A percentile compares a stretch with the other conserved stretches of the same genome.
Evolutionary conservation across 1,140 invertebrate species (phyloP).

Genomic region (Watersipora subatra): DNA sequence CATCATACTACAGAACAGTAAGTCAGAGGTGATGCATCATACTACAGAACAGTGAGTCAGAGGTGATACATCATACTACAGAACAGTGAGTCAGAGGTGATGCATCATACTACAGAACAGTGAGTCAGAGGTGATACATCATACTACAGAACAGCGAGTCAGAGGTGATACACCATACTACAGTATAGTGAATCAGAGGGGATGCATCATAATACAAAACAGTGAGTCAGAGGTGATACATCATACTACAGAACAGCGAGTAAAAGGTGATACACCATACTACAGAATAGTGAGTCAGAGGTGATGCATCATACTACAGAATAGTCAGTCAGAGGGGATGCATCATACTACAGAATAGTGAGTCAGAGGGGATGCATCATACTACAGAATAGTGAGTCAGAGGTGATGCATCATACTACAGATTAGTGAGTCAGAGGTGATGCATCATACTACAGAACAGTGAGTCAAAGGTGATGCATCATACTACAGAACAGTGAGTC

Average conservation of each 20-base stretch:
- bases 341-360: neutral
- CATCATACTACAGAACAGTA: neutral
- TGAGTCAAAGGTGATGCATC: neutral
- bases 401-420: too few species aligned
- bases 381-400: conserved; percentile 45
- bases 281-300: neutral
- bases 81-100: neutral
- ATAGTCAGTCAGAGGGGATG: neutral
- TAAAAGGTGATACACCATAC: neutral
- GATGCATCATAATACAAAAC: conserved; percentile 13
- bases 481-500: neutral
- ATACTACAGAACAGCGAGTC: too few species aligned
- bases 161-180: conserved; percentile 68
- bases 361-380: too few species aligned
- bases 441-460: neutral
- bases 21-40: too few species aligned
- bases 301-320: neutral
- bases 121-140: neutral
- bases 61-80: neutral
- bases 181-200: conserved; percentile 22
- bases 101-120: neutral
- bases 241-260: neutral
- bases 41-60: conserved; percentile 8
- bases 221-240: neutral
- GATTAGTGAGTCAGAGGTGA: neutral